Percentiles rank a stretch among this genome's conserved stretches.
These are phyloP conservation scores for Drosophila athabasca DNA, from an alignment of 1,140 invertebrate species.

Conservation along the genomic window DNA sequence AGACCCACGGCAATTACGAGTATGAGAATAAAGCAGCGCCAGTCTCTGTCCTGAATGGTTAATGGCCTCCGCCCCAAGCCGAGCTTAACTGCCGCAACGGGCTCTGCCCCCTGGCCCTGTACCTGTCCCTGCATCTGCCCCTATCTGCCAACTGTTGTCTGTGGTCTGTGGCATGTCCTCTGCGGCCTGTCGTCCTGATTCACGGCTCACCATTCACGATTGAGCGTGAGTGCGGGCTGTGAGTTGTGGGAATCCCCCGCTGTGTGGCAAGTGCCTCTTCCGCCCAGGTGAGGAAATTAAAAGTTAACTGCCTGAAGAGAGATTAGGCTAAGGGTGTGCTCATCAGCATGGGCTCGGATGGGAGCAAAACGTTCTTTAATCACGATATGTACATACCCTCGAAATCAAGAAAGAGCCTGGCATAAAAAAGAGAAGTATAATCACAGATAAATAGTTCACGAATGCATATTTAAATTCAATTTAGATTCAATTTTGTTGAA, in stretches of 20 bases:
- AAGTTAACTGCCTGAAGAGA: conserved; percentile 54
- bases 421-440: too few relatives aligned
- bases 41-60: conserved; percentile 33
- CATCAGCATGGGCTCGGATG: neutral
- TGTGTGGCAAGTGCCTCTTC: conserved; percentile 27
- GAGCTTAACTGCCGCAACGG: conserved; percentile 37
- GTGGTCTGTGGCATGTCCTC: conserved; percentile 47
- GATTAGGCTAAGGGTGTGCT: conserved; percentile 1
- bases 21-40: conserved; percentile 65
- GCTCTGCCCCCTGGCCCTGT: neutral
- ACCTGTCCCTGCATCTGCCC: neutral
- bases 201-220: conserved; percentile 18
- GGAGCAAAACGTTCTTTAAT: too few relatives aligned
- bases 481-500: too few relatives aligned
- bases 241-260: conserved; percentile 29
- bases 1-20: conserved; percentile 60
- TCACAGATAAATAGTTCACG: too few relatives aligned
- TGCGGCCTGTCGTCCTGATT: conserved; percentile 48
- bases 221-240: neutral
- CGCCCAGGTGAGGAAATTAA: conserved; percentile 55
- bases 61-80: conserved; percentile 40
- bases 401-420: too few relatives aligned
- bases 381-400: too few relatives aligned
- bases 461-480: too few relatives aligned
- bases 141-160: conserved; percentile 14